A percentile compares a stretch with the other conserved stretches of the same genome.
Evolutionary conservation across 2,113 vertebrate species (phyloP).

Genomic region (Platysternon megacephalum): DNA sequence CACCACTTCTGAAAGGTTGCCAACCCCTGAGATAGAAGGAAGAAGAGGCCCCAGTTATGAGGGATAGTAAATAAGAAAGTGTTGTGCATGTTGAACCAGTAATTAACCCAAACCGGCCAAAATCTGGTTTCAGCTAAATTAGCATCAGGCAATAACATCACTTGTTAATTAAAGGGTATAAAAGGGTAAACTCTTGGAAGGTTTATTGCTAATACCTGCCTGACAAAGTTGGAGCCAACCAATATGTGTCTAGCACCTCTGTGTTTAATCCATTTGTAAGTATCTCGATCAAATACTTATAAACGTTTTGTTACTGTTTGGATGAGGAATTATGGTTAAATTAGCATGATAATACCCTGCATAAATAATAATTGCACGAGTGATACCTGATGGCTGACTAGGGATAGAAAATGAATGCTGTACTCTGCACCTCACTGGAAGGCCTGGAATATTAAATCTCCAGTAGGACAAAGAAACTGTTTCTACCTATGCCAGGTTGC

Average conservation of each 20-base stretch:
- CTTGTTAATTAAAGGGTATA: not conserved
- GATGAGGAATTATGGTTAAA: not conserved
- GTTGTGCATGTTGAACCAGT: not conserved
- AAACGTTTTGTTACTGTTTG: too few relatives aligned
- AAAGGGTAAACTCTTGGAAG: not conserved
- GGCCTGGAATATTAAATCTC: not conserved
- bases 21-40: not conserved
- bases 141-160: not conserved
- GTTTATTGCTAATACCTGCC: not conserved
- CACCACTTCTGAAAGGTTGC: too few relatives aligned
- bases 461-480: not conserved
- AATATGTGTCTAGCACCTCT: not conserved
- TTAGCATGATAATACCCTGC: not conserved
- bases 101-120: not conserved
- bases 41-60: not conserved
- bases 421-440: not conserved
- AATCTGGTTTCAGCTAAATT: not conserved
- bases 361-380: not conserved
- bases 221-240: not conserved
- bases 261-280: not conserved
- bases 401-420: not conserved
- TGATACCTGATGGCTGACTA: not conserved
- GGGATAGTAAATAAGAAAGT: not conserved
- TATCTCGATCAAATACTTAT: not conserved
- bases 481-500: not conserved